Evolutionary conservation across 2,888 invertebrate species (phyloP).

Genomic region (Lithosia quadra): DNA sequence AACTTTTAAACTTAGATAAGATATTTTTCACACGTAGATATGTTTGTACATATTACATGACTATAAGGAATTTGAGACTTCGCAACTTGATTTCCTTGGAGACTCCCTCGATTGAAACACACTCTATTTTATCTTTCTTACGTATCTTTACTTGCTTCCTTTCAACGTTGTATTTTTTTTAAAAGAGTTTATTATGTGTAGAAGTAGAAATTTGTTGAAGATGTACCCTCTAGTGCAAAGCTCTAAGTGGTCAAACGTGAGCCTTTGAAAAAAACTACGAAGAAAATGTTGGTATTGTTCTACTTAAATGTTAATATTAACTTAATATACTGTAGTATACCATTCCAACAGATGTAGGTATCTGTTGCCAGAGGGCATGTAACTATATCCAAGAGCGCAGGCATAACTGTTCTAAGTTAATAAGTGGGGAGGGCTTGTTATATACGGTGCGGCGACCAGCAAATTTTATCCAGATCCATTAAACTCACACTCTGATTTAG

Average conservation of each 20-base stretch:
- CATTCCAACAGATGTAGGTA: too few relatives aligned
- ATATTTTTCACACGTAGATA: not conserved
- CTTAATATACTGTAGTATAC: too few relatives aligned
- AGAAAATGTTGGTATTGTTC: too few relatives aligned
- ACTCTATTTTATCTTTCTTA: conserved; percentile 8
- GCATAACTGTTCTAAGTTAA: too few relatives aligned
- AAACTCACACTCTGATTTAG: too few relatives aligned
- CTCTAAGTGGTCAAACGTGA: not conserved
- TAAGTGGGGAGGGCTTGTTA: too few relatives aligned
- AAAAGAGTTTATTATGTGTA: not conserved
- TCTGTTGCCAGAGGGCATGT: too few relatives aligned
- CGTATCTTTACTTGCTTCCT: conserved; percentile 7
- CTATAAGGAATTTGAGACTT: conserved; percentile 5
- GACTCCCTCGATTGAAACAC: conserved; percentile 5
- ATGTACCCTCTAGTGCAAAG: too few relatives aligned
- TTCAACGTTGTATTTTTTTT: not conserved
- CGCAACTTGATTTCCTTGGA: conserved; percentile 13
- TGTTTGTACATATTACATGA: not conserved
- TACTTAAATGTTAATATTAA: too few relatives aligned
- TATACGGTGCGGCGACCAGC: too few relatives aligned
- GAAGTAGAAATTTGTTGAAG: not conserved
- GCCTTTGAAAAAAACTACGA: not conserved
- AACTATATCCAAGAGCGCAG: too few relatives aligned
- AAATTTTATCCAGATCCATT: too few relatives aligned
- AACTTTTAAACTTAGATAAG: not conserved